Evolutionary conservation across 2,888 invertebrate genomes (phyloP), one percentile per base, ranked within the genome.

Genomic region (Poecilus cupreus): DNA sequence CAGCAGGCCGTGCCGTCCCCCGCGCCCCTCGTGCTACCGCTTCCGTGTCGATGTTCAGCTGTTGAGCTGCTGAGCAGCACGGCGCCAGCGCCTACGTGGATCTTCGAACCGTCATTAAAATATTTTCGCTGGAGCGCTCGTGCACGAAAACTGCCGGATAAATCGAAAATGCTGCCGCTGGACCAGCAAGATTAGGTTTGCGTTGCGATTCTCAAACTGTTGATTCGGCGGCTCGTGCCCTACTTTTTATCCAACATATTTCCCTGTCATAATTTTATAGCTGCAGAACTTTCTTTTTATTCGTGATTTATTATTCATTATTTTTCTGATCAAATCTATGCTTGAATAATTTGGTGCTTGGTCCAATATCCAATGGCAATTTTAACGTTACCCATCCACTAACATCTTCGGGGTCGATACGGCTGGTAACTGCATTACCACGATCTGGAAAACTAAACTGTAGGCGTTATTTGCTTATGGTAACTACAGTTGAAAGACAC

Each of bases 71-170:
- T 13, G 13, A 13, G 43, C 43, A 60, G 60, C 43, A 60, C 13
- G 37, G 54, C 20, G 20, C 18, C 20, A 51, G 37, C 4, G 6
- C 75, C 22, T 20, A 64, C 64, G 46, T 49, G 64, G 78, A 78
- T 78, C 24, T 60, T 68, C 70, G 68, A 51, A 51, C 78, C 51
- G 70, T 79, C 79, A 79, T 79, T 79, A 79, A 79, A 79, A 79
- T 79, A 79, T 79, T 79, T 64, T 64, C 79, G 51, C 70, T 54
- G 43, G n/a, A 26, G 26, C 60, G 22, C 24, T 60, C 60, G 60
- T 60, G 60, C 24, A n/a, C n/a, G 60, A 60, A 26, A 60, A 60
- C 60, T 22, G 60, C 10, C 22, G 60, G 24, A n/a, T 43, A 60
- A 60, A 60, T 60, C 60, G 60, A 43, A 43, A 60, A 60, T 60